phyloP scores from a whole-genome alignment of 1,140 invertebrate genomes.

The Pachyrhynchus sulphureomaculatus region DNA sequence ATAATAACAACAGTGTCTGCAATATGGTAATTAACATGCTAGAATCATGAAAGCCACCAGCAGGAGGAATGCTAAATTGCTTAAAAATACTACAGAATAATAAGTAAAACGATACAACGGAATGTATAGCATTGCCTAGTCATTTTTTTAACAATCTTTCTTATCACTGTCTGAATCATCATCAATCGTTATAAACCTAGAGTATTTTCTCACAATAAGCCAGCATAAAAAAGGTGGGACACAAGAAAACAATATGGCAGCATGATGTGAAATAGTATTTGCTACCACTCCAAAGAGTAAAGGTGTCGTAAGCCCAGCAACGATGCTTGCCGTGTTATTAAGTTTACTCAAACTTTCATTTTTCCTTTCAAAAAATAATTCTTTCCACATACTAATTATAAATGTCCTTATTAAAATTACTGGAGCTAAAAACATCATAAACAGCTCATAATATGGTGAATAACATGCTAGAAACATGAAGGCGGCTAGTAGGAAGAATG shows the following conservation, averaged over 20 bases:
- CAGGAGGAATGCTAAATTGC: too few species aligned
- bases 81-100: not conserved
- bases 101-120: not conserved
- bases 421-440: constrained; percentile 10
- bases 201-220: constrained; percentile 15
- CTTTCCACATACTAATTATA: constrained; percentile 17
- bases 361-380: constrained; percentile 19
- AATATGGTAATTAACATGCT: too few species aligned
- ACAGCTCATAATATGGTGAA: constrained; percentile 22
- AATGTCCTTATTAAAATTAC: constrained; percentile 19
- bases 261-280: constrained; percentile 20
- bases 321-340: constrained; percentile 8
- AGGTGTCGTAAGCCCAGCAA: constrained; percentile 21
- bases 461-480: constrained; percentile 23
- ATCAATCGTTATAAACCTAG: not conserved
- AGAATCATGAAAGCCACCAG: too few species aligned
- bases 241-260: constrained; percentile 31
- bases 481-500: constrained; percentile 5
- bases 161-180: not conserved
- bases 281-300: constrained; percentile 23
- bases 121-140: too few species aligned
- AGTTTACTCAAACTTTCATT: constrained; percentile 11
- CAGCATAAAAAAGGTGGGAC: constrained; percentile 24
- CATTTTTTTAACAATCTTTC: constrained; percentile 20
- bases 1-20: too few species aligned